Base-by-base conservation (phyloP, 2,113 vertebrate species). In the Erpornis zantholeuca region DNA sequence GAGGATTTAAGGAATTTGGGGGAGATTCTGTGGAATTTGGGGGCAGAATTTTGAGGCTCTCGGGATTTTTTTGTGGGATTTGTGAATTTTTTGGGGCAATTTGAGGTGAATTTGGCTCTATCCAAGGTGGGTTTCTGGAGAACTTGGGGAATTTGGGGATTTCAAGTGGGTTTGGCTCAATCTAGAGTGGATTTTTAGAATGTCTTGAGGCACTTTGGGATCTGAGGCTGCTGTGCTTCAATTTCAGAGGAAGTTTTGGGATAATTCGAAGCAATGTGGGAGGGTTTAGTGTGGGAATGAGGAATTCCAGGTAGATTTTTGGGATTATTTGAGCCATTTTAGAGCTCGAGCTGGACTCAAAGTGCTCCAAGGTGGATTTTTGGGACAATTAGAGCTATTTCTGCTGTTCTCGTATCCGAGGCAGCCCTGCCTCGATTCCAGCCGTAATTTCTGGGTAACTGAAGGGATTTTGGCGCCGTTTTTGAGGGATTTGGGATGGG, bases 401-500 rank as follows among this genome's bases (percentile, higher is more conserved):
- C 1, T 31, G 28, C 28, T 3, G 5, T 21, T 42, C 11, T 8
- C 3, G 14, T 3, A 11, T 11, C 20, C 61, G 2, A 42, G 38
- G 7, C 20, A 1, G 3, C 20, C 11, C 14, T 17, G 63, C 42
- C 21, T 24, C 63, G 7, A 31, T 45, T 12, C 22, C 22, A 4
- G 24, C 25, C 2, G 24, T 24, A 3, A 8, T 36, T 50, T 19
- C 2, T 3, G 23, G 17, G 2, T 7, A 1, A 6, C 2, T 29
- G 3, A 0, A 5, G 11, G n/a, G 33, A 18, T 60, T 59, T 57
- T 17, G 2, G 19, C 29, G 21, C 12, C 3, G n/a, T 54, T n/a
- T 13, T 0, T 4, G 21, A 2, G 0, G 29, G 38, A 1, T 15
- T 73, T 13, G 3, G 24, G 31, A 2, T 1, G 15, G 52, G 16